Evolutionary conservation across 2,113 vertebrate genomes (phyloP).

Genomic region (Leiothrix lutea): DNA sequence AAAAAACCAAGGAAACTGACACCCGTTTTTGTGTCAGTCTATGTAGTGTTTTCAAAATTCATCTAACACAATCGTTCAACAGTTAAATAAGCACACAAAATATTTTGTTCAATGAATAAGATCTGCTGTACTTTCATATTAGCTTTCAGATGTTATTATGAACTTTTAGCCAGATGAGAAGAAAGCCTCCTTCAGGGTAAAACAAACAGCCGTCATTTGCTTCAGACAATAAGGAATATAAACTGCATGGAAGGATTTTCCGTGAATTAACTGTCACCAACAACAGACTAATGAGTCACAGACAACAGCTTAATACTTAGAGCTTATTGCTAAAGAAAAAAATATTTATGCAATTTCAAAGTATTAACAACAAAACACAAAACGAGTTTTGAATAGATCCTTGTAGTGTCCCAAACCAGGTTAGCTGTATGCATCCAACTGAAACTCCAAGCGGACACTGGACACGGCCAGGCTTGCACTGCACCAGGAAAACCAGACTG

Average conservation of each 20-base stretch:
- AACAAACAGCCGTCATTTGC: background rate
- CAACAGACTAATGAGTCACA: background rate
- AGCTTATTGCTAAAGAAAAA: background rate
- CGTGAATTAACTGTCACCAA: background rate
- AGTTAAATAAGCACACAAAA: background rate
- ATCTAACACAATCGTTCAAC: background rate
- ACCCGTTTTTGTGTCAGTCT: background rate
- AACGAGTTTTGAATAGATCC: background rate
- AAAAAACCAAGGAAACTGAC: background rate
- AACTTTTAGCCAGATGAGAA: slow-evolving; percentile 8
- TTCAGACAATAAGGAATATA: slow-evolving; percentile 16
- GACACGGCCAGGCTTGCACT: background rate
- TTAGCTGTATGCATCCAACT: background rate
- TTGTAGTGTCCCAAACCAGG: background rate
- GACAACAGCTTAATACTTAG: background rate
- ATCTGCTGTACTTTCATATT: background rate
- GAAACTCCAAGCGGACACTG: background rate
- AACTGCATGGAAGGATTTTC: slow-evolving; percentile 11
- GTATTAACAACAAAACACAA: background rate
- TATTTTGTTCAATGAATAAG: background rate
- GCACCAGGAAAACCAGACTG: background rate
- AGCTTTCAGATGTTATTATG: background rate
- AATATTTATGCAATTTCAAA: background rate
- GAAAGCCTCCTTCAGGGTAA: slow-evolving; percentile 17
- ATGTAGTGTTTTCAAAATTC: background rate